Evolutionary conservation across 2,113 vertebrate genomes (phyloP).

Genomic region (Baryphthengus martii): DNA sequence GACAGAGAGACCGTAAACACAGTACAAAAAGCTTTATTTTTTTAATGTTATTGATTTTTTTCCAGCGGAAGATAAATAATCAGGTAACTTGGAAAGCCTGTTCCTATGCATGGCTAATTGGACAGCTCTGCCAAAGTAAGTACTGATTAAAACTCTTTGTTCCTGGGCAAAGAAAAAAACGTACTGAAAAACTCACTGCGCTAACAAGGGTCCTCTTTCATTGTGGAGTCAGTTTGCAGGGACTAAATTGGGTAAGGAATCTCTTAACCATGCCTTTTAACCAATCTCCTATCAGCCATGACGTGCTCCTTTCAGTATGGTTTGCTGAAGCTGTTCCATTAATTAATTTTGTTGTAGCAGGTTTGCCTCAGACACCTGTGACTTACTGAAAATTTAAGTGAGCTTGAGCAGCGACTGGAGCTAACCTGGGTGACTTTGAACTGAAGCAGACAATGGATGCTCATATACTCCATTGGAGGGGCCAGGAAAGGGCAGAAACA

Average conservation of each 20-base stretch:
- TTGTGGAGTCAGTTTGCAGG: neutral
- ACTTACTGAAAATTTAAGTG: conserved; percentile 6
- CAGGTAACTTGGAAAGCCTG: neutral
- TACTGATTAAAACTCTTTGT: neutral
- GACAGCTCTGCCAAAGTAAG: neutral
- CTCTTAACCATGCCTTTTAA: neutral
- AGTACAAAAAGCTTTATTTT: neutral
- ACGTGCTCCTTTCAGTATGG: neutral
- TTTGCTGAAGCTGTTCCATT: neutral
- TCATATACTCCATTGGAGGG: neutral
- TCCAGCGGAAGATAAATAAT: neutral
- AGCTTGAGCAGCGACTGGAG: neutral
- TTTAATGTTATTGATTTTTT: neutral
- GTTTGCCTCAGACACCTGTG: neutral
- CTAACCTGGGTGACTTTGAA: conserved; percentile 9
- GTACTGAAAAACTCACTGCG: neutral
- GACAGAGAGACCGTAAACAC: neutral
- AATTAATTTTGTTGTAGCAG: neutral
- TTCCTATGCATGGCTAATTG: neutral
- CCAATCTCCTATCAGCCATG: neutral
- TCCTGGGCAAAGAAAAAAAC: neutral
- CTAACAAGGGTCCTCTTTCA: neutral
- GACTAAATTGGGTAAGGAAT: neutral
- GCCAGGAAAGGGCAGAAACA: conserved; percentile 35
- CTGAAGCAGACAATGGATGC: neutral